Percentiles rank a stretch among this genome's conserved stretches.
Evolutionary conservation across 1,140 invertebrate species (phyloP).

Genomic region (Eubasilissa regina): DNA sequence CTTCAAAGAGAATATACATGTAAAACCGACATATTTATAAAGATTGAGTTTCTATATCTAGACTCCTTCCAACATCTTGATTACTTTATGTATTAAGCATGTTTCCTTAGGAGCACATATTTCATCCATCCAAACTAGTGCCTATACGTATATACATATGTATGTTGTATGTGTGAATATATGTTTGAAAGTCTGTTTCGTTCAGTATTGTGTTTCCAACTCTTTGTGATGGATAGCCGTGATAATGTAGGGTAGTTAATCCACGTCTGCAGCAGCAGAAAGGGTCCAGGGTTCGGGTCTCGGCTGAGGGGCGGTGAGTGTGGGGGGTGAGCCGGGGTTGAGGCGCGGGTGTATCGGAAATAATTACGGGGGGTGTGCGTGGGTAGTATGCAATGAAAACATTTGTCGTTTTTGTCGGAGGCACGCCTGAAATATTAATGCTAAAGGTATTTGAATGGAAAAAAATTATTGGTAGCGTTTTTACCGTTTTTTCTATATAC

Average conservation of each 20-base stretch:
- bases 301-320: background rate
- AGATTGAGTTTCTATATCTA: too few relatives aligned
- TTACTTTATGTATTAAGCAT: too few relatives aligned
- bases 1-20: too few relatives aligned
- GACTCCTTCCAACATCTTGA: too few relatives aligned
- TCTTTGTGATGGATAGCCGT: slow-evolving; percentile 58
- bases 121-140: too few relatives aligned
- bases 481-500: too few relatives aligned
- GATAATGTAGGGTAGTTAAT: slow-evolving; percentile 59
- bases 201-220: slow-evolving; percentile 49
- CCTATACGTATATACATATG: too few relatives aligned
- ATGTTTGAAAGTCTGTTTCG: slow-evolving; percentile 49
- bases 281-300: slow-evolving; percentile 27
- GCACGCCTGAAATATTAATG: background rate
- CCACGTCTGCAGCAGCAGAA: slow-evolving; percentile 53
- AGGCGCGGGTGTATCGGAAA: slow-evolving; percentile 55
- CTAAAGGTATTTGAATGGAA: too few relatives aligned
- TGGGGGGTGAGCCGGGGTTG: background rate
- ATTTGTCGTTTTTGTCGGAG: slow-evolving; percentile 3
- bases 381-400: slow-evolving; percentile 11
- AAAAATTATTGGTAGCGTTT: too few relatives aligned
- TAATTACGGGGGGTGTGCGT: slow-evolving; percentile 49
- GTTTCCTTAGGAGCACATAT: too few relatives aligned
- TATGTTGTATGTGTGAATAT: background rate
- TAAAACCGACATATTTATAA: too few relatives aligned